These are phyloP conservation scores for Rhabditophanes sp. DNA, from an alignment of 2,888 invertebrate genomes.

Conservation along the genomic window DNA sequence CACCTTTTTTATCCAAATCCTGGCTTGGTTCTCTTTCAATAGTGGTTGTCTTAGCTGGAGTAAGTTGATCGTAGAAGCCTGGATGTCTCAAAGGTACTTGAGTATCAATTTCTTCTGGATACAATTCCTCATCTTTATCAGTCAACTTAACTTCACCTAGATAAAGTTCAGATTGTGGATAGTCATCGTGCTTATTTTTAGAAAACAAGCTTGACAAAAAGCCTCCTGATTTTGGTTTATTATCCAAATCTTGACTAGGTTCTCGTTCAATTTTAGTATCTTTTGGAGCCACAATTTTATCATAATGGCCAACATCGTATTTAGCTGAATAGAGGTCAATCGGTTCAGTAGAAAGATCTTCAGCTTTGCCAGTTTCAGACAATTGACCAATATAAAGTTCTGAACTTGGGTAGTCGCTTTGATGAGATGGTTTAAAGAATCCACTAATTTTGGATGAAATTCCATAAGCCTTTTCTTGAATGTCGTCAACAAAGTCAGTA, in stretches of 20 bases:
- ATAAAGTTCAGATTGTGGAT: too few relatives aligned
- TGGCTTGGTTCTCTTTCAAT: too few relatives aligned
- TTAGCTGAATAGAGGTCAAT: too few relatives aligned
- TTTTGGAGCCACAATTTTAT: conserved; percentile 8
- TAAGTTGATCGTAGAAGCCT: too few relatives aligned
- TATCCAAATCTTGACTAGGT: conserved; percentile 13
- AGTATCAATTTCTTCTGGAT: conserved; percentile 2
- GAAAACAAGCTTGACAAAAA: conserved; percentile 8
- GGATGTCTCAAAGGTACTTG: too few relatives aligned
- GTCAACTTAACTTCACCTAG: conserved; percentile 10
- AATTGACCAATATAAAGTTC: conserved; percentile 7
- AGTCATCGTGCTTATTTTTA: too few relatives aligned
- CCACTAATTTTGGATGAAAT: conserved; percentile 7
- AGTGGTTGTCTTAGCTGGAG: too few relatives aligned
- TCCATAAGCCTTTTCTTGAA: conserved; percentile 5
- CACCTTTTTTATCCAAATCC: too few relatives aligned
- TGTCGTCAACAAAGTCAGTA: conserved; percentile 4
- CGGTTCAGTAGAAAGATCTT: conserved; percentile 7
- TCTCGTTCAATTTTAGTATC: too few relatives aligned
- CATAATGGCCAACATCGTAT: too few relatives aligned
- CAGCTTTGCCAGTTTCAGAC: conserved; percentile 6
- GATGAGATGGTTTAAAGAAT: conserved; percentile 9
- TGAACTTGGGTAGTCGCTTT: conserved; percentile 8
- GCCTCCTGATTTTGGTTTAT: conserved; percentile 12
- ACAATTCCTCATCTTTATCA: too few relatives aligned